Percentiles rank a stretch among this genome's conserved stretches.
phyloP scores from a whole-genome alignment of 2,113 vertebrate species.

The Petromus typicus region DNA sequence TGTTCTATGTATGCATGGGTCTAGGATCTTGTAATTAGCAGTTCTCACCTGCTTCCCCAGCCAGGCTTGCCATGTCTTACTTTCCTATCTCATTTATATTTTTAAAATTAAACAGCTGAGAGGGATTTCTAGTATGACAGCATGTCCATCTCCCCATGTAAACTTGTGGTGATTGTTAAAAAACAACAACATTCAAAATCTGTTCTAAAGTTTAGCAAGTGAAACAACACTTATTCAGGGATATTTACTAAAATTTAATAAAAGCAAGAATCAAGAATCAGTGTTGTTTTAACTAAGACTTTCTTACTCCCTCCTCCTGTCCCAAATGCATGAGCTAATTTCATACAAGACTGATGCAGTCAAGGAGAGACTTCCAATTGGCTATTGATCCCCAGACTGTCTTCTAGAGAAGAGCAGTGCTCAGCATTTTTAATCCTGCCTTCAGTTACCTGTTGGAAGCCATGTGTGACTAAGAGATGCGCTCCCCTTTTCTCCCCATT shows the following conservation, averaged over 20 bases:
- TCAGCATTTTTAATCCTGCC: neutral
- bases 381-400: neutral
- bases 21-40: neutral
- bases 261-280: neutral
- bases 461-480: neutral
- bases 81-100: constrained; percentile 2
- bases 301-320: neutral
- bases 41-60: neutral
- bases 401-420: neutral
- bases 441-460: neutral
- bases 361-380: neutral
- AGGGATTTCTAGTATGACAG: neutral
- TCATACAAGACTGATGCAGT: neutral
- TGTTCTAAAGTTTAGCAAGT: constrained; percentile 48
- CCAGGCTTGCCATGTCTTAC: neutral
- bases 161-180: neutral
- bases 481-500: neutral
- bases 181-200: neutral
- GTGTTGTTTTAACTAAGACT: neutral
- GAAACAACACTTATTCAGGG: constrained; percentile 45
- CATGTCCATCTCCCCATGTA: neutral
- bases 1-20: neutral
- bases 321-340: neutral
- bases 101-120: neutral
- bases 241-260: constrained; percentile 25